Conservation (phyloP, 2,888 invertebrate genomes). For the Monoplex corrugatus region DNA sequence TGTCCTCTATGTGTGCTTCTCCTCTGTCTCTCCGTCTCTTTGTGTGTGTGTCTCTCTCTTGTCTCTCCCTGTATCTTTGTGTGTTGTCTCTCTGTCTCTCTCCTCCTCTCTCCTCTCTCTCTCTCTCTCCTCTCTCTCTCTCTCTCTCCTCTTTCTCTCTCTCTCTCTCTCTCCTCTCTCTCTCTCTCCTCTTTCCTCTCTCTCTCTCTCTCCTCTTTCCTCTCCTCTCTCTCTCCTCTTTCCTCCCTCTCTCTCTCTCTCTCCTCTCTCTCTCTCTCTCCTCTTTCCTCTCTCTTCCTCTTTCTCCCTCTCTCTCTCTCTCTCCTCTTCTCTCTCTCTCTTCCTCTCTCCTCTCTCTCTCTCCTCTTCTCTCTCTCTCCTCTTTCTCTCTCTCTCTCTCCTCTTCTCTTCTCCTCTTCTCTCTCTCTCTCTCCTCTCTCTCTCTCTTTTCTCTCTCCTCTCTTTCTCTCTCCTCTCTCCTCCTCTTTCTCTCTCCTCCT, state of each 20-base stretch:
- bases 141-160: background rate
- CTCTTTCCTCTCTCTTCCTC: conserved; percentile 3
- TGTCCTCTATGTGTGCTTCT: no score
- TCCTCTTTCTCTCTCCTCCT: background rate
- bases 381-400: conserved; percentile 44
- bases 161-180: background rate
- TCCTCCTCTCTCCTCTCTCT: no score
- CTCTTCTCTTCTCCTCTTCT: no score
- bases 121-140: no score
- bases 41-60: no score
- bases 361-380: conserved; percentile 27
- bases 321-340: conserved; percentile 28
- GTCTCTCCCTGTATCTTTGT: no score
- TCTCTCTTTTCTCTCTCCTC: no score
- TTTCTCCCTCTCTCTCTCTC: conserved; percentile 34
- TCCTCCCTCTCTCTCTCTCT: background rate
- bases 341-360: background rate
- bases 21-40: no score
- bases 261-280: background rate
- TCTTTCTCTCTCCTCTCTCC: background rate
- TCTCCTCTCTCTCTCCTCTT: background rate
- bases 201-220: background rate
- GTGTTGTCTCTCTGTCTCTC: no score
- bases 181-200: background rate
- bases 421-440: no score